These are phyloP conservation scores for Hirundo rustica DNA, from an alignment of 2,797 vertebrate species.

Conservation along the genomic window DNA sequence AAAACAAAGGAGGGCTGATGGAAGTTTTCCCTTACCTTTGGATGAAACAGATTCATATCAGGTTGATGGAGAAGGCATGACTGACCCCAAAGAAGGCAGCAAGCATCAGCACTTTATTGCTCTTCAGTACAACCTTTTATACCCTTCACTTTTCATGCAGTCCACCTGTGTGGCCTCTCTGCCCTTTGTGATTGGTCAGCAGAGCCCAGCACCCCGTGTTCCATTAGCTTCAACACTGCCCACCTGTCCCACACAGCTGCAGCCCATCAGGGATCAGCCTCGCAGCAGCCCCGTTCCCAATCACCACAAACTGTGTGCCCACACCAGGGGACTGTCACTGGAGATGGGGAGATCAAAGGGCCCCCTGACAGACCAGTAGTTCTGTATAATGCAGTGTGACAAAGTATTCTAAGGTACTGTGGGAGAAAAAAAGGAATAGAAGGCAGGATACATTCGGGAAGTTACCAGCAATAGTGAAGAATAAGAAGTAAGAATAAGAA, in stretches of 20 bases:
- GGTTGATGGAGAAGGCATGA: neutral
- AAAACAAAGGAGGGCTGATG: neutral
- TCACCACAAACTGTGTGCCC: neutral
- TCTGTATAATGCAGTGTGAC: neutral
- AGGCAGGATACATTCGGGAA: neutral
- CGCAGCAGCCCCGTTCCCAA: neutral
- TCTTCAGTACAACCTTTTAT: neutral
- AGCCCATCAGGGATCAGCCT: too few species aligned
- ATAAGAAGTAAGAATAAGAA: too few species aligned
- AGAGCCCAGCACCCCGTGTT: neutral
- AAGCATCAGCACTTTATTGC: neutral
- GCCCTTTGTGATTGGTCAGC: neutral
- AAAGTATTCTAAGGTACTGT: neutral
- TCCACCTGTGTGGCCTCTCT: neutral
- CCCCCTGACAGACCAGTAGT: neutral
- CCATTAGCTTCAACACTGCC: neutral
- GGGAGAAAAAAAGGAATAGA: neutral
- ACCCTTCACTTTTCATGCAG: neutral
- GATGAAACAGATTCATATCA: neutral
- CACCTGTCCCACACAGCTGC: neutral
- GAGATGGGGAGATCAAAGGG: neutral
- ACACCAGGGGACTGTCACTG: neutral
- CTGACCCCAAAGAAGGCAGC: fast-evolving
- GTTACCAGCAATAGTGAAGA: neutral
- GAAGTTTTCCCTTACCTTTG: neutral